A percentile compares a stretch with the other conserved stretches of the same genome.
Conservation (phyloP, 2,797 vertebrate species). For the Dendrocincla tyrannina region DNA sequence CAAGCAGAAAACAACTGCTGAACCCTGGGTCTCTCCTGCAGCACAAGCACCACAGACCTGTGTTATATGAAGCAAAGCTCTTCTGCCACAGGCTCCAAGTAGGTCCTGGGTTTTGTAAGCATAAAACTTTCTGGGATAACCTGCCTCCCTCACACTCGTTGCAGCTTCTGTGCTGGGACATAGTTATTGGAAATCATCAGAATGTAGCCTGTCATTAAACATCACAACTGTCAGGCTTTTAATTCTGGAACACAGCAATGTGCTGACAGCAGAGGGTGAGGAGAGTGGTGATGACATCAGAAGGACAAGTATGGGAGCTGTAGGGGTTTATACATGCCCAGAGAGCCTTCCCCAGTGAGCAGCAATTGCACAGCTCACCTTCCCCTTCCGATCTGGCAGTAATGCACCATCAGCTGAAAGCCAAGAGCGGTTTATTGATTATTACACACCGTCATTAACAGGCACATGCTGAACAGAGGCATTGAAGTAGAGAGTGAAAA, state of each 20-base stretch:
- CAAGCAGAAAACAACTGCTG: neutral
- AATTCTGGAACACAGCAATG: neutral
- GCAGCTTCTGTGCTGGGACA: neutral
- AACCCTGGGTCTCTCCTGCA: neutral
- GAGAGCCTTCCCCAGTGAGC: neutral
- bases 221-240: neutral
- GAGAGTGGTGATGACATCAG: neutral
- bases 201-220: neutral
- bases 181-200: neutral
- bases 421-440: slow-evolving; percentile 41
- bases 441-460: neutral
- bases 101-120: neutral
- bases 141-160: accelerated
- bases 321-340: neutral
- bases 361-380: neutral
- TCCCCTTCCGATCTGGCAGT: neutral
- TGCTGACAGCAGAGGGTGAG: neutral
- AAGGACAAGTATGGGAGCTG: neutral
- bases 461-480: neutral
- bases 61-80: neutral
- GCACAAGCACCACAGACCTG: accelerated
- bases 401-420: slow-evolving; percentile 39
- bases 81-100: neutral
- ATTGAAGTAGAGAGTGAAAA: slow-evolving; percentile 8
- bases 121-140: neutral